A percentile compares a stretch with the other conserved stretches of the same genome.
These are phyloP conservation scores for Caenorhabditis latens DNA, from an alignment of 1,140 invertebrate species.

Conservation along the genomic window DNA sequence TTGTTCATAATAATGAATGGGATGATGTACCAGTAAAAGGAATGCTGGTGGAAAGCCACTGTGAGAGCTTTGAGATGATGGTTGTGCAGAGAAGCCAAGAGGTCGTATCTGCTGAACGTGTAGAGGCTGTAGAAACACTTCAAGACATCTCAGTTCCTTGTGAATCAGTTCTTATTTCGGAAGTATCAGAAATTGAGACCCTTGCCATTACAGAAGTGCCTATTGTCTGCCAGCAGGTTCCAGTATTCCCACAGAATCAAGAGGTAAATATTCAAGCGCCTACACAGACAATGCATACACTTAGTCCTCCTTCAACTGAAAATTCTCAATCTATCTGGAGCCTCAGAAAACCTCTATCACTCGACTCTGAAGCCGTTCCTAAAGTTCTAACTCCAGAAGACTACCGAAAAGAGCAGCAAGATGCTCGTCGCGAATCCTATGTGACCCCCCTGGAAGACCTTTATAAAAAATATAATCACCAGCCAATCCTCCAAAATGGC, in stretches of 20 bases:
- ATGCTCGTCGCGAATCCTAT: neutral
- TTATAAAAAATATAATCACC: slow-evolving; percentile 9
- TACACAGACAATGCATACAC: no score
- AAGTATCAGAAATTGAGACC: no score
- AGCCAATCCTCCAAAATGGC: slow-evolving; percentile 7
- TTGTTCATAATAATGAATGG: neutral
- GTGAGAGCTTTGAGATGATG: slow-evolving; percentile 28
- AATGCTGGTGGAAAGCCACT: neutral
- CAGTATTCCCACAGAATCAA: no score
- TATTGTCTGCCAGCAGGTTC: no score
- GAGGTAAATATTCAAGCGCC: no score
- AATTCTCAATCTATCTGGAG: neutral
- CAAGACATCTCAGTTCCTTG: no score
- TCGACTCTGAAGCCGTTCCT: neutral
- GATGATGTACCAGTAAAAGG: neutral
- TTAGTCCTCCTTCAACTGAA: no score
- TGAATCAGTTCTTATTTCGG: no score
- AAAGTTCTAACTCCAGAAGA: slow-evolving; percentile 22
- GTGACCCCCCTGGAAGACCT: slow-evolving; percentile 17
- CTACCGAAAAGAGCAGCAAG: neutral
- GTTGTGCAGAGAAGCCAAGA: neutral
- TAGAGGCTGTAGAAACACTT: no score
- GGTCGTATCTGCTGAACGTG: no score
- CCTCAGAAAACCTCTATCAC: neutral
- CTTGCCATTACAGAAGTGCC: no score